Evolutionary conservation across 1,140 invertebrate species (phyloP), one percentile per base, ranked within the genome.

Genomic region (Apis cerana): DNA sequence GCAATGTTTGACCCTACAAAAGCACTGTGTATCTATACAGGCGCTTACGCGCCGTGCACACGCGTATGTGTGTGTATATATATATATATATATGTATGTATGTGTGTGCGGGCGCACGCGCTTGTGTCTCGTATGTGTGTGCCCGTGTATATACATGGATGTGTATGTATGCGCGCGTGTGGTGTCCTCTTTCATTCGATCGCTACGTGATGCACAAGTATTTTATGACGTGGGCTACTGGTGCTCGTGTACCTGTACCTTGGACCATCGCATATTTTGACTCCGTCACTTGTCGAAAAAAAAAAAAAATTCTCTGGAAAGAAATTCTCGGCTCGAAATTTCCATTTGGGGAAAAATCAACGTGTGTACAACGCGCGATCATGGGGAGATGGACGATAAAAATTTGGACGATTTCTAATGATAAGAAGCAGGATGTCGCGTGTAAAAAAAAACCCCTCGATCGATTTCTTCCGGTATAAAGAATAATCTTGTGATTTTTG

Each of bases 21-120:
- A 87, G 86, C 86, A 86, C 76, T 54, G 68, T 80, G 84, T 75
- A 52, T 86, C 62, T 85, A 76, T 12, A 52, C 83, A 83, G 69
- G 75, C 75, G 65, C 33, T 21, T 7, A 13, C 61, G 61, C 61
- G 61, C 23, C 61, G 61, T 62, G 23, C 61, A 62, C 61, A 23
- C 61, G 61, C n/a, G n/a, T 56, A 2, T 56, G 17, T 80, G 71
- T 71, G 84, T 50, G 61, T 80, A 56, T 80, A 65, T 71, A 80
- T 50, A 56, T 80, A 61, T 48, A 43, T n/a, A 33, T 21, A 23
- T 59, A 81, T 52, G 54, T 74, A 67, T 58, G 84, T 72, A 8
- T n/a, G n/a, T n/a, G 64, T 21, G 48, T 2, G 52, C 48, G n/a
- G 19, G 69, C 48, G n/a, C 33, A 33, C 33, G 33, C 33, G 33